Base-by-base conservation (phyloP, 2,113 vertebrate species). In the Varanus salvator region DNA sequence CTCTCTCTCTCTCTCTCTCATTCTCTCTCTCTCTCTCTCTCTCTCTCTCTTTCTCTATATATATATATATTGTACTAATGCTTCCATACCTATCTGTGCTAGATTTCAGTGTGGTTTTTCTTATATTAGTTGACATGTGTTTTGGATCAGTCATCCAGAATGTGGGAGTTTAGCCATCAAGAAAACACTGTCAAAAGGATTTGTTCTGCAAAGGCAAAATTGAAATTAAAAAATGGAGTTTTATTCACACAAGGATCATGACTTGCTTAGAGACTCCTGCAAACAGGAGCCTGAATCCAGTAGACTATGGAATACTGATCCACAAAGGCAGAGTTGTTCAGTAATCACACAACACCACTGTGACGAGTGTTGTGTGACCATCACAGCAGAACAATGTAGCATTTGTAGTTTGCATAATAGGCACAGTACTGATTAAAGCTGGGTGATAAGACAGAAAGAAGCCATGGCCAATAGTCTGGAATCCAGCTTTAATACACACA, bases 61-160 rank as follows among this genome's bases (percentile, higher is more conserved):
- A 34, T 9, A 92, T 31, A 72, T 31, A 72, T 31, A 72, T 54
- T 76, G 80, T 74, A 89, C 12, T 4, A 76, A 90, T 91, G 23
- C 85, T 93, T 94, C 93, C 69, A 87, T 90, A 95, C 92, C 95
- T 96, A 91, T 0, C 86, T 23, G 75, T 68, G 92, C 77, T 85
- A 52, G 87, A 82, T 75, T 95, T 69, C 84, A 4, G 72, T 4
- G 0, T 87, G 87, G 89, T 92, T 97, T 95, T 95, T 92, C 93
- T 92, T 94, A 92, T 95, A 92, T 3, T 44, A 12, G 82, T 89
- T 85, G 94, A 90, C 96, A 96, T 93, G 93, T 96, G 96, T 94
- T 96, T 96, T 92, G 90, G 93, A 96, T 96, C 94, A 91, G 88
- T 93, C n/a, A 87, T 90, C 96, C 95, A 94, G 94, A 96, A 96